A percentile compares a stretch with the other conserved stretches of the same genome.
Conservation (phyloP, 2,888 invertebrate species). For the Eupithecia centaureata region DNA sequence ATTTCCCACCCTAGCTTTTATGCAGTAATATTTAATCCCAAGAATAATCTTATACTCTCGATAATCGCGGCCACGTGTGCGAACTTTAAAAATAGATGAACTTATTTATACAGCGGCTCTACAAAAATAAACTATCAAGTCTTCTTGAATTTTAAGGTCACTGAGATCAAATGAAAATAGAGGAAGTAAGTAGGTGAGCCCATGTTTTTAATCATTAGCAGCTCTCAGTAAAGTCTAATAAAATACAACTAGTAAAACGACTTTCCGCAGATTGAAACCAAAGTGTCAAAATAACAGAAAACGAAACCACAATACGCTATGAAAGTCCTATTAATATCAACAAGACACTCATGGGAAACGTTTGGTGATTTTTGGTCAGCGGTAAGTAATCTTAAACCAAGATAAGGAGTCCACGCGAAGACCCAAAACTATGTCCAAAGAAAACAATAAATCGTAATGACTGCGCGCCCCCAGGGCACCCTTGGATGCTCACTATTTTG, state of each 20-base stretch:
- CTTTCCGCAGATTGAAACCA: not conserved
- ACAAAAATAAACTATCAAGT: conserved; percentile 55
- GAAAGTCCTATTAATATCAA: conserved; percentile 30
- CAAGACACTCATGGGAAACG: conserved; percentile 54
- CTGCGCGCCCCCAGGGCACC: conserved; percentile 77
- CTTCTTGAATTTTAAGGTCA: conserved; percentile 49
- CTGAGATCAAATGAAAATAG: conserved; percentile 31
- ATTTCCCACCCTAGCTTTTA: conserved; percentile 48
- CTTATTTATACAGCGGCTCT: conserved; percentile 53
- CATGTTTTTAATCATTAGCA: not conserved
- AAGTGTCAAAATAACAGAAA: conserved; percentile 9
- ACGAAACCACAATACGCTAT: conserved; percentile 17
- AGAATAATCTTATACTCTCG: conserved; percentile 52
- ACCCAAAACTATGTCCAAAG: conserved; percentile 76
- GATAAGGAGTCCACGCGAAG: conserved; percentile 62
- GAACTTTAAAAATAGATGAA: conserved; percentile 62
- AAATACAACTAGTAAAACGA: not conserved
- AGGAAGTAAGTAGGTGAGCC: conserved; percentile 26
- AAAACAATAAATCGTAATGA: conserved; percentile 83
- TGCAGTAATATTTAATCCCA: conserved; percentile 56
- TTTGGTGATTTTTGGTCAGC: conserved; percentile 56
- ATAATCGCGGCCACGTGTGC: conserved; percentile 62
- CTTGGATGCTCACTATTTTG: conserved; percentile 81
- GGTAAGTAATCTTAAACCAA: conserved; percentile 66
- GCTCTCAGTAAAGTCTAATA: not conserved